Conservation (phyloP, 2,113 vertebrate genomes). For the Catharus bicknelli region DNA sequence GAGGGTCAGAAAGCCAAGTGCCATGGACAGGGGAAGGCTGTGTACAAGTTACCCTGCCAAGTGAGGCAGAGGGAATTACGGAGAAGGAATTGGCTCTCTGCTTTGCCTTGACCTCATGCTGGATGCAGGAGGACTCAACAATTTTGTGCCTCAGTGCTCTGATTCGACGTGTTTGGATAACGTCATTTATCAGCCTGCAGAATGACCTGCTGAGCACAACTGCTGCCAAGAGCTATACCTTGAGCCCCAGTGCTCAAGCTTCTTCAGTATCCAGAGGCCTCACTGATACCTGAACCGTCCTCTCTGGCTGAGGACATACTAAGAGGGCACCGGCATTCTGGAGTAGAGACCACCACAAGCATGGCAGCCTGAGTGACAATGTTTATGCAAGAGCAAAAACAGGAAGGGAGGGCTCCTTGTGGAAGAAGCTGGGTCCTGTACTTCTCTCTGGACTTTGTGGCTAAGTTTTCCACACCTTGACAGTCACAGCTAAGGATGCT, state of each 20-base stretch:
- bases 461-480: neutral
- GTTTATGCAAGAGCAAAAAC: neutral
- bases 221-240: neutral
- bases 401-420: neutral
- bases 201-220: neutral
- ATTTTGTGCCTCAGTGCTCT: neutral
- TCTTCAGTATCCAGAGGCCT: neutral
- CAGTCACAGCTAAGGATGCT: neutral
- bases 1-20: slow-evolving; percentile 25
- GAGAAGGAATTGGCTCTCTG: neutral
- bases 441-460: neutral
- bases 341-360: neutral
- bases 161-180: slow-evolving; percentile 16
- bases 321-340: neutral
- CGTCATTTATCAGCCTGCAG: neutral
- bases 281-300: neutral
- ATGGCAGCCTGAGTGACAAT: neutral
- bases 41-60: slow-evolving; percentile 3
- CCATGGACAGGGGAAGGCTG: neutral
- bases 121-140: neutral
- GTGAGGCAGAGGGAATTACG: slow-evolving; percentile 12
- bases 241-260: neutral
- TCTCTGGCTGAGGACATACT: accelerated
- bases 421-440: neutral
- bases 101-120: slow-evolving; percentile 11